Conservation (phyloP, 2,113 vertebrate species). For the Pan troglodytes region NHGRI_mPanTro3-v2.1_pri NC_072421.2:14907501-14908000, state of each 20-base stretch:
- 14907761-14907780: not conserved
- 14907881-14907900: not conserved
- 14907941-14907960: not conserved
- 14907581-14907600: not conserved
- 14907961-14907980: not conserved
- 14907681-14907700: not conserved
- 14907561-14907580: not conserved
- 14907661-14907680: not conserved
- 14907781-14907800: not conserved
- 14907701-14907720: not conserved
- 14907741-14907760: not conserved
- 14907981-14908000: not conserved
- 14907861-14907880: not conserved
- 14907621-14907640: not conserved
- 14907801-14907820: not conserved
- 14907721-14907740: not conserved
- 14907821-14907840: not conserved
- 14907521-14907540: not conserved
- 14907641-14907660: not conserved
- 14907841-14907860: not conserved
- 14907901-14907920: not conserved
- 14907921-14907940: not conserved
- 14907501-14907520: not conserved
- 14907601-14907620: not conserved
- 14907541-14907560: slow-evolving; percentile 1